Base-by-base conservation (phyloP, 2,113 vertebrate genomes). In the Heptranchias perlo region DNA sequence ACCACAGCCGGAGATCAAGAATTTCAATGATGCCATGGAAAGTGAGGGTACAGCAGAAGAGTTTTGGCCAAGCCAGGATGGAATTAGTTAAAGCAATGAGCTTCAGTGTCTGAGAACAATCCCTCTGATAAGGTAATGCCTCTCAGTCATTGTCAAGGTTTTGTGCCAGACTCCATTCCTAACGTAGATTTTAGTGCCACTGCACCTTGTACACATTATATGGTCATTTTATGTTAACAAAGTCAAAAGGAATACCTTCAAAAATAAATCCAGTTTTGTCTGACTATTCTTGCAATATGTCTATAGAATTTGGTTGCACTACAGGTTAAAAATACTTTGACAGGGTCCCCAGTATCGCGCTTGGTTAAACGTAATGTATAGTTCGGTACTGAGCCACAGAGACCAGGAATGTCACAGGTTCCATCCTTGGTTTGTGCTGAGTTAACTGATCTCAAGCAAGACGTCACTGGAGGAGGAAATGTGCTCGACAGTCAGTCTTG, bases 291-390 rank as follows among this genome's bases (percentile, higher is more conserved):
- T 31, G 86, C 47, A 89, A 58, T 31, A 14, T 54, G 47, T 31
- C 47, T 58, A 52, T 54, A 31, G 25, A 49, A 13, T 89, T 54
- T 89, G 28, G 11, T 58, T 89, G 86, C 86, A 54, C 14, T 87
- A 52, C 87, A 58, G 31, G 52, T 91, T 91, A 58, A 58, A 91
- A 91, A 91, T 58, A 91, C 11, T 58, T 91, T 91, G 49, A 91
- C 39, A 91, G 31, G 44, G 23, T 54, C 23, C 14, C 28, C 87
- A 58, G 87, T 91, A 52, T 91, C 54, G 58, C 87, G 35, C 58
- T 28, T 91, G 13, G 78, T 91, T 91, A 58, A 91, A 91, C 49
- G 10, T 35, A 91, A 91, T 91, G 13, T 91, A 91, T 91, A 91
- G 3, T 89, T 89, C 58, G 49, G 52, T 39, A 82, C 16, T 39